Percentiles rank a stretch among this genome's conserved stretches.
Evolutionary conservation across 2,113 vertebrate genomes (phyloP).

Genomic region (Elachura formosa): DNA sequence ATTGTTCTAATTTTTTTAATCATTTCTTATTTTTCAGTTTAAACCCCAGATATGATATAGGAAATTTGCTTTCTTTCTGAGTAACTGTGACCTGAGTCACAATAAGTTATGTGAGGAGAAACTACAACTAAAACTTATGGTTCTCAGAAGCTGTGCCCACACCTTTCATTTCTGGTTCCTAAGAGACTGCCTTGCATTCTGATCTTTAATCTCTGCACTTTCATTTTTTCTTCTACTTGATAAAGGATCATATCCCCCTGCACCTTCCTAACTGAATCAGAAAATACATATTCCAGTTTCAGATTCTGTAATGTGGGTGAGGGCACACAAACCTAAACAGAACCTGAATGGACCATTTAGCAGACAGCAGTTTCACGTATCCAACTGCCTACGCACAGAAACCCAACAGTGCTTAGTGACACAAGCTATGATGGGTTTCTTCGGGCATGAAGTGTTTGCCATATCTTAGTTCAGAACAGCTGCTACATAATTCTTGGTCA

Average conservation of each 20-base stretch:
- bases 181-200: background rate
- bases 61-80: background rate
- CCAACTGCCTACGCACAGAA: slow-evolving; percentile 26
- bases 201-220: background rate
- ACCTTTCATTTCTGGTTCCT: background rate
- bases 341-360: slow-evolving; percentile 54
- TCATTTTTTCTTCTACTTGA: slow-evolving; percentile 4
- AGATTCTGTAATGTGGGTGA: background rate
- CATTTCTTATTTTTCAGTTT: background rate
- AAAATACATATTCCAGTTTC: slow-evolving; percentile 13
- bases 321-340: background rate
- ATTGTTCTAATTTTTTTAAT: slow-evolving; percentile 11
- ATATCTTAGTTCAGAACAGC: slow-evolving; percentile 43
- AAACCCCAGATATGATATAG: background rate
- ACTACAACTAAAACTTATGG: background rate
- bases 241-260: background rate
- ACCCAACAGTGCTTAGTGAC: slow-evolving; percentile 31
- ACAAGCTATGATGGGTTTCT: background rate
- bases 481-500: slow-evolving; percentile 31
- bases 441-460: slow-evolving; percentile 46
- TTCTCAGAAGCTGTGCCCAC: background rate
- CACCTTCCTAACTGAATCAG: background rate
- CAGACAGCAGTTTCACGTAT: slow-evolving; percentile 20
- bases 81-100: background rate
- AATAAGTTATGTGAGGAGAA: background rate